Conservation (phyloP, 2,888 invertebrate species). For the Ceraclea dissimilis region DNA sequence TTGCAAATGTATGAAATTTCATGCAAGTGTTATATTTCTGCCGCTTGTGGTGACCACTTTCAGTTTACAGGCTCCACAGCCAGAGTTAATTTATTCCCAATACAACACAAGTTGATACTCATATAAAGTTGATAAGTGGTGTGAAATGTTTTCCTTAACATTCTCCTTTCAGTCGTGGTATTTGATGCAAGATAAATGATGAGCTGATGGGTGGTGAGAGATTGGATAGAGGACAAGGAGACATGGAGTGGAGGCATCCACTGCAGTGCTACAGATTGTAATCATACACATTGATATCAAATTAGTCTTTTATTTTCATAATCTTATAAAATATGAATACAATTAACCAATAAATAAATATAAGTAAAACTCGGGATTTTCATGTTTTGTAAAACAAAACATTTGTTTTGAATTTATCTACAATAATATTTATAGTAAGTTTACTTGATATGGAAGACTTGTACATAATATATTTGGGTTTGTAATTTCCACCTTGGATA, state of each 20-base stretch:
- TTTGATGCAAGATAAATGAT: slow-evolving; percentile 74
- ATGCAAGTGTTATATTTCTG: no score
- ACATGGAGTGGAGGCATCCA: no score
- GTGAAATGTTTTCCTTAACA: slow-evolving; percentile 50
- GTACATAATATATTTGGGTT: slow-evolving; percentile 23
- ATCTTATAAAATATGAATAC: slow-evolving; percentile 26
- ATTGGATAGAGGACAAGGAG: no score
- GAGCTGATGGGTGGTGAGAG: slow-evolving; percentile 7
- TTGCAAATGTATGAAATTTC: no score
- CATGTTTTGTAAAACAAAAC: slow-evolving; percentile 26
- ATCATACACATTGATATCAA: slow-evolving; percentile 15
- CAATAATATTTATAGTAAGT: not conserved
- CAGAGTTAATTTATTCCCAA: no score
- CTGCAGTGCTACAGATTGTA: slow-evolving; percentile 1
- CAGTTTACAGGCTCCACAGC: no score
- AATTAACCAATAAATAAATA: slow-evolving; percentile 26
- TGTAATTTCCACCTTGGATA: slow-evolving; percentile 19
- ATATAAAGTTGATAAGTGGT: no score
- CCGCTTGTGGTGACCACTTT: no score
- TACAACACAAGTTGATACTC: no score
- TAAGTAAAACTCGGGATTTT: slow-evolving; percentile 26
- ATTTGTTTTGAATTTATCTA: slow-evolving; percentile 24
- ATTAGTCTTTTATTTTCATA: slow-evolving; percentile 26
- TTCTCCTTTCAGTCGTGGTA: slow-evolving; percentile 63
- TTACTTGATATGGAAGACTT: slow-evolving; percentile 51